These are phyloP conservation scores for Platorchestia sp. DNA, from an alignment of 1,140 invertebrate species.

Conservation along the genomic window DNA sequence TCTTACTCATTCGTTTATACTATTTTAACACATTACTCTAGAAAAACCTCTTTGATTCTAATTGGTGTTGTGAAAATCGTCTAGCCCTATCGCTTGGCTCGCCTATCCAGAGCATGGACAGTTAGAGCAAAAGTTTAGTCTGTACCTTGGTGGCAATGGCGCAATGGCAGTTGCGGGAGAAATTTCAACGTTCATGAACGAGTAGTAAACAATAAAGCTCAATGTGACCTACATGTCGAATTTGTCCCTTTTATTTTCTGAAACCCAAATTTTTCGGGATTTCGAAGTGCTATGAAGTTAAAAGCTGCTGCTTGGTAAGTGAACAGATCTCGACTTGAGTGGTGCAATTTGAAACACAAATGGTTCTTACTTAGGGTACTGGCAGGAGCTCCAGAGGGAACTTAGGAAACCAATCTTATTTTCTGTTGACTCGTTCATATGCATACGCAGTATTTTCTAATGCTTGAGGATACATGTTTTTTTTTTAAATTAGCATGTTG, in stretches of 20 bases:
- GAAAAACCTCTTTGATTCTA: too few relatives aligned
- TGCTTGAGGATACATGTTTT: neutral
- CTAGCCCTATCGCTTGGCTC: too few relatives aligned
- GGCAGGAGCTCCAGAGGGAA: neutral
- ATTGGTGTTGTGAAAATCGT: too few relatives aligned
- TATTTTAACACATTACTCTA: too few relatives aligned
- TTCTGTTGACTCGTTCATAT: neutral
- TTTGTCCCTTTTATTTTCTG: neutral
- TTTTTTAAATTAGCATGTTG: too few relatives aligned
- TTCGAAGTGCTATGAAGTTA: neutral
- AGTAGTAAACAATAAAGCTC: neutral
- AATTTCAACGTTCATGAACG: neutral
- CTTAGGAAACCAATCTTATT: neutral
- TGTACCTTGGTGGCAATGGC: too few relatives aligned
- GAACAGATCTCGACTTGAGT: neutral
- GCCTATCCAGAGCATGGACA: too few relatives aligned
- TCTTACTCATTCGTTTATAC: too few relatives aligned
- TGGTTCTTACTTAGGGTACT: too few relatives aligned
- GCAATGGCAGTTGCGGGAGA: too few relatives aligned
- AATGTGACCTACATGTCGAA: neutral
- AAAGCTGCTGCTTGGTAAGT: neutral
- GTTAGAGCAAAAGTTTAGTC: too few relatives aligned
- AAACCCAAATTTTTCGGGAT: neutral
- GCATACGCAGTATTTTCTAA: neutral
- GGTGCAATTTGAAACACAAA: neutral